Conservation (phyloP, 2,888 invertebrate genomes). For the Melipona bicolor region DNA sequence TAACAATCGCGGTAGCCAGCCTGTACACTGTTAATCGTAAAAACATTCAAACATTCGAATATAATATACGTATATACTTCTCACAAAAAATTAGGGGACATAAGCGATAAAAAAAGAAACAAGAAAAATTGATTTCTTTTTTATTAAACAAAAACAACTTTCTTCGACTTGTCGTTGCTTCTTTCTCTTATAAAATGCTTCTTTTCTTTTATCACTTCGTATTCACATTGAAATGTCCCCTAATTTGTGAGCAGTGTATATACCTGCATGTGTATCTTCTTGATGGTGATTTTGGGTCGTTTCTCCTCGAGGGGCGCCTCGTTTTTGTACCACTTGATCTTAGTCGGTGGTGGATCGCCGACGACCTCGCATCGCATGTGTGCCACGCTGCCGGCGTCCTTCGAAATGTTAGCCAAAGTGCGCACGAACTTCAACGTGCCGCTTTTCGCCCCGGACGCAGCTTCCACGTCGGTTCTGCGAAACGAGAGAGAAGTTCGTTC, state of each 20-base stretch:
- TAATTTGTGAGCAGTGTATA: neutral
- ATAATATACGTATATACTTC: neutral
- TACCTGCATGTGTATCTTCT: constrained; percentile 80
- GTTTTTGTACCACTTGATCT: constrained; percentile 88
- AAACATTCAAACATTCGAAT: too few species aligned
- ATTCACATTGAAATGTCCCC: too few species aligned
- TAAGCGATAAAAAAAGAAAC: neutral
- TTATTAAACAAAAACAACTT: too few species aligned
- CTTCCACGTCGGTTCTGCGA: constrained; percentile 69
- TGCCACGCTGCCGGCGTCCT: constrained; percentile 86
- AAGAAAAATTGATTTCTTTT: too few species aligned
- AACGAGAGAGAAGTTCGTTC: neutral
- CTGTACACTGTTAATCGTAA: too few species aligned
- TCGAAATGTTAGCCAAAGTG: constrained; percentile 86
- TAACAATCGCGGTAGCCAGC: too few species aligned
- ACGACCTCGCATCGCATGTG: constrained; percentile 88
- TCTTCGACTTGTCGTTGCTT: too few species aligned
- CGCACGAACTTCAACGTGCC: constrained; percentile 86
- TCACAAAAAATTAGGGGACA: neutral
- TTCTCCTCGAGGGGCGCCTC: constrained; percentile 85
- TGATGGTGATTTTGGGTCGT: constrained; percentile 83
- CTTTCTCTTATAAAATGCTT: too few species aligned
- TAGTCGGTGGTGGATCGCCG: constrained; percentile 86
- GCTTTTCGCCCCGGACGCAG: constrained; percentile 70
- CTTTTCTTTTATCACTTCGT: too few species aligned